Conservation (phyloP, 2,797 vertebrate species). For the Sebastes iracundus region DNA sequence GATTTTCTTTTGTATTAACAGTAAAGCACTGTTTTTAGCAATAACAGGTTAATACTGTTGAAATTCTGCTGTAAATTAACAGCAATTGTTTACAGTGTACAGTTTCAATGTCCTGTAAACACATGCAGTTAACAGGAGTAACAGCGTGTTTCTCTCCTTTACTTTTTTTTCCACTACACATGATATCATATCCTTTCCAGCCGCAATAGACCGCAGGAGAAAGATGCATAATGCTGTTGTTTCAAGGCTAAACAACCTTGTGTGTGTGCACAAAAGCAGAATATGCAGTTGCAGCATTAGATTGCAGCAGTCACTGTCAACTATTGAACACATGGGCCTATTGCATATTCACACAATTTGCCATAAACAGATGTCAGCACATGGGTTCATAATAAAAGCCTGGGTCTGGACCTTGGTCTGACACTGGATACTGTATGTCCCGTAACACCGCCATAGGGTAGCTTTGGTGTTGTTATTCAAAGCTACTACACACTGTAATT, state of each 20-base stretch:
- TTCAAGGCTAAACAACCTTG: slow-evolving; percentile 37
- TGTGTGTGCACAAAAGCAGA: background rate
- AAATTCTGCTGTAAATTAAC: no score
- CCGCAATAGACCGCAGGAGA: background rate
- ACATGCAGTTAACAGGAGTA: background rate
- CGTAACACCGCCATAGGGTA: background rate
- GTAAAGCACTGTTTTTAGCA: no score
- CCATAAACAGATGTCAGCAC: background rate
- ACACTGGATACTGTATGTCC: slow-evolving; percentile 11
- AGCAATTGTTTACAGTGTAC: no score
- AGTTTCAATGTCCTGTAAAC: background rate
- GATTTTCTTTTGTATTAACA: no score
- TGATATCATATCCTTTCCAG: background rate
- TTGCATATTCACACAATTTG: slow-evolving; percentile 2
- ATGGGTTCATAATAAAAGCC: background rate
- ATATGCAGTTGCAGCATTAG: background rate
- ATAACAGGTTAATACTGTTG: no score
- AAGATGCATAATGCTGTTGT: slow-evolving; percentile 4
- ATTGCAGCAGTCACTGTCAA: slow-evolving; percentile 1
- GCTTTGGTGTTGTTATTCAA: slow-evolving; percentile 8
- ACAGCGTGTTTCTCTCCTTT: background rate
- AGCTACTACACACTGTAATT: slow-evolving; percentile 22
- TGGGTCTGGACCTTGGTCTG: background rate
- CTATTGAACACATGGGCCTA: background rate
- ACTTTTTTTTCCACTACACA: background rate